These are phyloP conservation scores for Neodiprion virginianus DNA, from an alignment of 1,140 invertebrate genomes.

Conservation along the genomic window DNA sequence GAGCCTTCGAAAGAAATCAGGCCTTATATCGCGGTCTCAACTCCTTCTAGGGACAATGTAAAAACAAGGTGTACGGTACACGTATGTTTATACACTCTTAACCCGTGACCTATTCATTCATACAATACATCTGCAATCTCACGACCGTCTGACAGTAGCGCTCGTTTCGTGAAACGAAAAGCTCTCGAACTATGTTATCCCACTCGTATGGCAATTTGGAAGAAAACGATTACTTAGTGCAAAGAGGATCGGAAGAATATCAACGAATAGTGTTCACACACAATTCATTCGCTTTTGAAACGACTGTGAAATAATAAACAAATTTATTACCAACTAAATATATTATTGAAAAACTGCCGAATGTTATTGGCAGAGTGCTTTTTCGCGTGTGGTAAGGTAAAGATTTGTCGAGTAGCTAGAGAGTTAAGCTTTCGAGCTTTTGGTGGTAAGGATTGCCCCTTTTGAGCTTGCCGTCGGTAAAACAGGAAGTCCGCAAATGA, in stretches of 20 bases:
- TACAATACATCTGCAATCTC: background rate
- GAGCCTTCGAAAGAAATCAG: slow-evolving; percentile 31
- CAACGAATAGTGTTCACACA: background rate
- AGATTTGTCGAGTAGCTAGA: too few species aligned
- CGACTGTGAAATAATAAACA: too few species aligned
- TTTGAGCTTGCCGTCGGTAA: background rate
- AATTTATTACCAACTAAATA: background rate
- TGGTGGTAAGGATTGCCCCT: background rate
- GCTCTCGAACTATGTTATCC: background rate
- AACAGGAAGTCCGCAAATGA: background rate
- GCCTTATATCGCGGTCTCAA: slow-evolving; percentile 27
- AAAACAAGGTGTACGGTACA: background rate
- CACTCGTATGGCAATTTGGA: too few species aligned
- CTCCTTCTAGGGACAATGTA: background rate
- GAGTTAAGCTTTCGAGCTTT: background rate
- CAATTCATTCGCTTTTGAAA: too few species aligned
- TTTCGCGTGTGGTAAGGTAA: too few species aligned
- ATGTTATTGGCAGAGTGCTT: background rate
- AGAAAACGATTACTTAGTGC: background rate
- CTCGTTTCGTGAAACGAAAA: background rate
- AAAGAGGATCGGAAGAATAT: background rate
- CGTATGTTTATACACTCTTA: background rate
- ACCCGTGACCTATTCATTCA: background rate
- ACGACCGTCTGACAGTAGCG: background rate
- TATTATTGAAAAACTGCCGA: background rate